phyloP scores from a whole-genome alignment of 2,797 vertebrate species.

The Lagorchestes hirsutus region DNA sequence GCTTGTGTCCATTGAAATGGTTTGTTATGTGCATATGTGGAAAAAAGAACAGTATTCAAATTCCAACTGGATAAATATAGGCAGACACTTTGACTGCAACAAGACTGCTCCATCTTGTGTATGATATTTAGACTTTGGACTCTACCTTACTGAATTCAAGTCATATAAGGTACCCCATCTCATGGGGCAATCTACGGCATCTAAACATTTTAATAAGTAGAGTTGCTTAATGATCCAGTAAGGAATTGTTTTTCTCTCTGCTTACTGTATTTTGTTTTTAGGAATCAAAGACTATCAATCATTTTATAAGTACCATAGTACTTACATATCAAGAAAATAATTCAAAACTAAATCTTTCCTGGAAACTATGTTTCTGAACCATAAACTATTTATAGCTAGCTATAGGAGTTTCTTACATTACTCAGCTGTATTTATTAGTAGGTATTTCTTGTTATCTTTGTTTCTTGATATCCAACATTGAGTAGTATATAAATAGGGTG shows the following conservation, averaged over 20 bases:
- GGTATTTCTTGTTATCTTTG: conserved; percentile 34
- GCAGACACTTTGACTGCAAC: background rate
- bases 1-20: conserved; percentile 36
- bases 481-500: conserved; percentile 63
- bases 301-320: background rate
- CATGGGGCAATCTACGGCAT: background rate
- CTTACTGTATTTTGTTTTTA: background rate
- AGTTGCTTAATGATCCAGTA: conserved; percentile 22
- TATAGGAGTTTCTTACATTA: conserved; percentile 20
- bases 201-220: conserved; percentile 2
- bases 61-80: background rate
- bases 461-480: conserved; percentile 58
- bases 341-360: conserved; percentile 11
- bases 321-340: background rate
- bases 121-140: background rate
- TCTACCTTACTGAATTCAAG: background rate
- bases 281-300: background rate
- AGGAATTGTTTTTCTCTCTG: background rate
- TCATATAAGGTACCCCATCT: background rate
- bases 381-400: background rate
- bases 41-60: conserved; percentile 36
- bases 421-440: conserved; percentile 38
- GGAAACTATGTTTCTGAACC: conserved; percentile 17
- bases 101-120: background rate
- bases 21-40: conserved; percentile 3